These are phyloP conservation scores for Grus americana DNA, from an alignment of 2,113 vertebrate species.

Conservation along the genomic window DNA sequence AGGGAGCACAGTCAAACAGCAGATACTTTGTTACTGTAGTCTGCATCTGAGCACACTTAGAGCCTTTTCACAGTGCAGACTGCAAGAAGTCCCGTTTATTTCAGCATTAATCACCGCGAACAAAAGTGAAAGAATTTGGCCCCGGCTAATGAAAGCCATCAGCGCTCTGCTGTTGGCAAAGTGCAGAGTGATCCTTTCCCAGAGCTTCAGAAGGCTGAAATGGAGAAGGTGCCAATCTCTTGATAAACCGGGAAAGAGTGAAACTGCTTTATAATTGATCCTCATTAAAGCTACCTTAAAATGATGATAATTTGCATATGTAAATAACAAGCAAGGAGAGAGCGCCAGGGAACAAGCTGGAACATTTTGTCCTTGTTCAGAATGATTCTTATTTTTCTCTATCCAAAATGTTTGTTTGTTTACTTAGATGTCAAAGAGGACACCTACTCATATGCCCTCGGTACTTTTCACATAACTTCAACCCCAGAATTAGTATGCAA, in stretches of 20 bases:
- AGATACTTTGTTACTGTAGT: constrained; percentile 30
- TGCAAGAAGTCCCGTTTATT: constrained; percentile 48
- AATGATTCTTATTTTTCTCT: constrained; percentile 14
- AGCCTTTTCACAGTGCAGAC: constrained; percentile 24
- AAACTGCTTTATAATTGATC: background rate
- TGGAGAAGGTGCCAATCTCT: background rate
- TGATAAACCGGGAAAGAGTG: background rate
- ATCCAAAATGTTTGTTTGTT: constrained; percentile 37
- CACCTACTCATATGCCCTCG: constrained; percentile 26
- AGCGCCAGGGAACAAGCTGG: background rate
- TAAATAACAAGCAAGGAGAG: background rate
- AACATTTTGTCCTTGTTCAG: background rate
- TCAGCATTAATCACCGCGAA: constrained; percentile 54
- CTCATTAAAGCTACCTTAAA: constrained; percentile 4
- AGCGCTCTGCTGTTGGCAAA: constrained; percentile 15
- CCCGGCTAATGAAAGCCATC: constrained; percentile 12
- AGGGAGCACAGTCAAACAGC: constrained; percentile 2
- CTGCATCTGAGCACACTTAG: background rate
- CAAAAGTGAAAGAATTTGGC: constrained; percentile 50
- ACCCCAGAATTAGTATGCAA: background rate
- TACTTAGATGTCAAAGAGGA: constrained; percentile 36
- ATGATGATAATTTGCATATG: background rate
- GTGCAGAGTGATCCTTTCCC: background rate
- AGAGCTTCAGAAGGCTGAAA: constrained; percentile 7
- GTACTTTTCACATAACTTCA: background rate